Conservation (phyloP, 2,797 vertebrate species). For the Typhlichthys eigenmanni region DNA sequence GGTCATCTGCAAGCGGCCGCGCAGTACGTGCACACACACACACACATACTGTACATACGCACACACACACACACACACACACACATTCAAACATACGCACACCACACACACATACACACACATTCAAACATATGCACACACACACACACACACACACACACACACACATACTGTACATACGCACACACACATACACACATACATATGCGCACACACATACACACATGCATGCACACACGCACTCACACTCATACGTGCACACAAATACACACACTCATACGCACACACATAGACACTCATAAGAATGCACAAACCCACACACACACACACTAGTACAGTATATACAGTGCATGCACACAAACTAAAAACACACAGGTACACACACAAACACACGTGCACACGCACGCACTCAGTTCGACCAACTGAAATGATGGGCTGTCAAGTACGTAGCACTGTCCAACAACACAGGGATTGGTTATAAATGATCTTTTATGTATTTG, state of each 20-base stretch:
- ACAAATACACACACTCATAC: background rate
- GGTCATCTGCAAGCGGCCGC: constrained; percentile 90
- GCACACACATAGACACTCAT: background rate
- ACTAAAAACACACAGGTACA: background rate
- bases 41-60: background rate
- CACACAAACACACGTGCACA: too few relatives aligned
- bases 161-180: constrained; percentile 68
- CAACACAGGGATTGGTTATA: background rate
- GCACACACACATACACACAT: background rate
- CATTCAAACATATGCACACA: too few relatives aligned
- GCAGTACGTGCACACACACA: constrained; percentile 74
- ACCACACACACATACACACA: too few relatives aligned
- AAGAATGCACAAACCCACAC: background rate
- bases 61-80: too few relatives aligned
- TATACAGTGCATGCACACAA: background rate
- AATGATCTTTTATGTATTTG: constrained; percentile 1
- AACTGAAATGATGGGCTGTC: background rate
- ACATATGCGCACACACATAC: constrained; percentile 7
- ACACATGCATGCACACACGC: background rate
- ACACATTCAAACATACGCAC: too few relatives aligned
- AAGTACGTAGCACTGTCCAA: background rate
- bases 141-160: constrained; percentile 8
- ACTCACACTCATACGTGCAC: too few relatives aligned
- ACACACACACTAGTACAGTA: too few relatives aligned
- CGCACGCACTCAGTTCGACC: too few relatives aligned